Evolutionary conservation across 2,113 vertebrate genomes (phyloP), one percentile per base, ranked within the genome.

Genomic region (Pluvianellus socialis): DNA sequence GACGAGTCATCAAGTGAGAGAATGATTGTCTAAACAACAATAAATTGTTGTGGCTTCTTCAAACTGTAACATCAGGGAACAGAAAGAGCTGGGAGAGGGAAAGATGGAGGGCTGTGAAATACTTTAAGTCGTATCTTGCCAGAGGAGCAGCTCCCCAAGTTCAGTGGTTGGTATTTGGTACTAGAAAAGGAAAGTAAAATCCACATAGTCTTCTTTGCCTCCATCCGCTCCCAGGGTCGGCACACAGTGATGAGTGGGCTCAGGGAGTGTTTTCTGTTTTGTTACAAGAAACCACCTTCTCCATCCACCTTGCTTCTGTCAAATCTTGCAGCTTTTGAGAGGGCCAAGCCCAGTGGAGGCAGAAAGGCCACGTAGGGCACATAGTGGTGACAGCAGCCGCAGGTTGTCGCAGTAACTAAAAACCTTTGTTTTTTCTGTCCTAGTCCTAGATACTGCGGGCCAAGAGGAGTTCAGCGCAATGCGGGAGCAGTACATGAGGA

Each of bases 401-500:
- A 19, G 56, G 14, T 84, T 23, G 50, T 53, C 28, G 19, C 44
- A 52, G 12, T 56, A 38, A 82, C 66, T 75, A 9, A 92, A 92
- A 56, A 1, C 45, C 19, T 63, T 80, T 12, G 1, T 91, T 40
- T 88, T 13, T 85, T 67, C 42, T 81, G 18, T 74, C 70, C 20
- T 92, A 99, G 99, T 99, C 91, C 98, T 99, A 98, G 99, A 99
- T 97, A 99, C 99, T 2, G 99, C 99, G 0, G 99, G 99, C 22
- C 99, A 99, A 92, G 99, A 99, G 97, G 99, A 99, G 98, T 99
- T 99, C 98, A 99, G 99, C 4, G 99, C 99, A 27, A 99, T 99
- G 99, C 97, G 99, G 94, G 99, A 99, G 97, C 99, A 99, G 98
- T 99, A 99, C 92, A 99, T 99, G 99, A 98, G 99, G 97, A 99